Percentiles rank a stretch among this genome's conserved stretches.
These are phyloP conservation scores for Sinosuthora webbiana DNA, from an alignment of 2,113 vertebrate species.

Conservation along the genomic window DNA sequence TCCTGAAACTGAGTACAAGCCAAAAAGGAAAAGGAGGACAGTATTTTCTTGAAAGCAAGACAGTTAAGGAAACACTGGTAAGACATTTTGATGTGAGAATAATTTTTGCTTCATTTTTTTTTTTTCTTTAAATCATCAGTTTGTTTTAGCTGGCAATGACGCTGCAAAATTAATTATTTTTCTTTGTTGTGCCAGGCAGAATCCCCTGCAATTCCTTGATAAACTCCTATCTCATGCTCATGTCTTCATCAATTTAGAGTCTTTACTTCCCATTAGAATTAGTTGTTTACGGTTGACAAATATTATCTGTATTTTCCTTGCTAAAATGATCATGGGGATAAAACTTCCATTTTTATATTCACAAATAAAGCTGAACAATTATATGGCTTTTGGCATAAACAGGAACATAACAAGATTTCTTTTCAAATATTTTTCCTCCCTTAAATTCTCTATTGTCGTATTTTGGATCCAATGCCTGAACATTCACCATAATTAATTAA, in stretches of 20 bases:
- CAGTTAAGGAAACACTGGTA: neutral
- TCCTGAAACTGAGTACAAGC: neutral
- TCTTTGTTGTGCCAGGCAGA: neutral
- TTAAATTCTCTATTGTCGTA: constrained; percentile 36
- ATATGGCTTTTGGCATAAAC: constrained; percentile 44
- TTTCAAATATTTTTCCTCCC: constrained; percentile 43
- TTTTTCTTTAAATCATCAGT: neutral
- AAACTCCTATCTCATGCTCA: constrained; percentile 38
- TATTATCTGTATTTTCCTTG: constrained; percentile 53
- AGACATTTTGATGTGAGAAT: neutral
- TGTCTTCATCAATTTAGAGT: constrained; percentile 55
- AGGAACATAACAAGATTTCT: constrained; percentile 12
- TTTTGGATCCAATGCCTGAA: constrained; percentile 11
- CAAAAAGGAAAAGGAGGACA: neutral
- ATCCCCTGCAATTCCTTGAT: constrained; percentile 48
- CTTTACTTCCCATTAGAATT: constrained; percentile 50
- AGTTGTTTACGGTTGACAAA: constrained; percentile 50
- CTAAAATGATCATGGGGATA: constrained; percentile 35
- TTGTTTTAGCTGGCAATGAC: neutral
- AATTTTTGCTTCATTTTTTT: neutral
- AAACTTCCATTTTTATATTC: constrained; percentile 19
- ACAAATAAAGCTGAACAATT: constrained; percentile 49
- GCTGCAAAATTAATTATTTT: constrained; percentile 44
- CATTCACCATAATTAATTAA: constrained; percentile 52
- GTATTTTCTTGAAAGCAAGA: neutral